Evolutionary conservation across 2,888 invertebrate genomes (phyloP).

Genomic region (Hypomecis punctinalis): DNA sequence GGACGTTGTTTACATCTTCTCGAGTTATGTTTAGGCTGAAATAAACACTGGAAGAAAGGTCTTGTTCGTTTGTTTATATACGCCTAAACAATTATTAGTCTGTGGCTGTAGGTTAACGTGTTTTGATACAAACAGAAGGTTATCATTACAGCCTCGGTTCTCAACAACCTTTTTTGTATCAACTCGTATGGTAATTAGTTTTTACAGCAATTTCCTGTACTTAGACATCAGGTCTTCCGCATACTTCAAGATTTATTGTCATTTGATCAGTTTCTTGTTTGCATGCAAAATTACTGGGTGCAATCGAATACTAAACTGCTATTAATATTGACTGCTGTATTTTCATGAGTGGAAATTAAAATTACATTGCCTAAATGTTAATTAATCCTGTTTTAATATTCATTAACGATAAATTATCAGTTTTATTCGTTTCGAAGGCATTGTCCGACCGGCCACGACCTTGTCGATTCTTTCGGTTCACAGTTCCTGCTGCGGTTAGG

Average conservation of each 20-base stretch:
- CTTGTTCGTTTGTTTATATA: conserved; percentile 49
- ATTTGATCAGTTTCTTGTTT: conserved; percentile 12
- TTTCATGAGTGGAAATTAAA: neutral
- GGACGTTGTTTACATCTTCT: conserved; percentile 34
- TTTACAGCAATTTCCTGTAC: conserved; percentile 45
- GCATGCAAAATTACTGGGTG: neutral
- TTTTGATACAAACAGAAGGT: conserved; percentile 70
- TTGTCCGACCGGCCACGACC: conserved; percentile 75
- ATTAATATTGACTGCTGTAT: neutral
- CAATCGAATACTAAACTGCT: neutral
- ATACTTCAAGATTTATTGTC: conserved; percentile 22
- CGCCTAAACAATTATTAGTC: conserved; percentile 30
- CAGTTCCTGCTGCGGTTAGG: conserved; percentile 62
- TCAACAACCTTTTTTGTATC: conserved; percentile 55
- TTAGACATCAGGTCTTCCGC: conserved; percentile 49
- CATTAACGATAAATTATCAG: conserved; percentile 49
- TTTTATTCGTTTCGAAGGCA: conserved; percentile 64
- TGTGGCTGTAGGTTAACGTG: conserved; percentile 60
- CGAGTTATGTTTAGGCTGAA: conserved; percentile 30
- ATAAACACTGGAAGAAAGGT: conserved; percentile 59
- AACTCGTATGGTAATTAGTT: conserved; percentile 51
- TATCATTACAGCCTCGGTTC: conserved; percentile 58
- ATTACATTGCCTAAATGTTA: neutral
- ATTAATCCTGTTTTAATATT: conserved; percentile 44
- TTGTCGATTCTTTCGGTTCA: conserved; percentile 70